Base-by-base conservation (phyloP, 2,888 invertebrate genomes). In the Caenorhabditis angaria region DNA sequence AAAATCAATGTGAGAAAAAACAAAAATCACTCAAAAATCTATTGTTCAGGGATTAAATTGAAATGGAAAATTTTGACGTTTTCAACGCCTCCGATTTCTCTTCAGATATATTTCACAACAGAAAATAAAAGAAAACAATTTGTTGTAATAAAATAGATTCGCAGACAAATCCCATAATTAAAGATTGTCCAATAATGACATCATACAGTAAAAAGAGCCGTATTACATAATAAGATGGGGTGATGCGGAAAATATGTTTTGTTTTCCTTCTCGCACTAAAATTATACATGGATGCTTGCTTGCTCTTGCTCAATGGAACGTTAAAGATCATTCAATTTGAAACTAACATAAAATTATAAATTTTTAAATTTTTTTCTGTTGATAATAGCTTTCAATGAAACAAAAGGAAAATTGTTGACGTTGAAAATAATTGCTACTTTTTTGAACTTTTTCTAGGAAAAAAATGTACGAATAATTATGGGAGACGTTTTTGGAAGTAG, bases 31-130 rank as follows among this genome's bases (percentile, higher is more conserved):
- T 12, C 5, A 32, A 32, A 32, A 32, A 32, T 32, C 5, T 32
- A 32, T 32, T 32, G 12, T 32, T 12, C 32, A 32, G 32, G 5
- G 12, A 8, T 32, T 32, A 32, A 32, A 32, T 8, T 12, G 12
- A 32, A 32, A 8, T 32, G 5, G 32, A 12, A 32, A 32, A 32
- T 32, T 32, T 32, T 32, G 12, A 32, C 32, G 12, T 32, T 32
- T 12, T n/a, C n/a, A n/a, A n/a, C n/a, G n/a, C n/a, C n/a, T n/a
- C n/a, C n/a, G n/a, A n/a, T n/a, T n/a, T n/a, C n/a, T n/a, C n/a
- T n/a, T n/a, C n/a, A n/a, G n/a, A n/a, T n/a, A n/a, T n/a, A 48
- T 28, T 14, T 59, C 28, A 48, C 47, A 47, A 48, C 47, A n/a
- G 47, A 27, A 4, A 25, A 28, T 41, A 27, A 56, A 20, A 20